Base-by-base conservation (phyloP, 2,888 invertebrate species). In the Acrobasis suavella region DNA sequence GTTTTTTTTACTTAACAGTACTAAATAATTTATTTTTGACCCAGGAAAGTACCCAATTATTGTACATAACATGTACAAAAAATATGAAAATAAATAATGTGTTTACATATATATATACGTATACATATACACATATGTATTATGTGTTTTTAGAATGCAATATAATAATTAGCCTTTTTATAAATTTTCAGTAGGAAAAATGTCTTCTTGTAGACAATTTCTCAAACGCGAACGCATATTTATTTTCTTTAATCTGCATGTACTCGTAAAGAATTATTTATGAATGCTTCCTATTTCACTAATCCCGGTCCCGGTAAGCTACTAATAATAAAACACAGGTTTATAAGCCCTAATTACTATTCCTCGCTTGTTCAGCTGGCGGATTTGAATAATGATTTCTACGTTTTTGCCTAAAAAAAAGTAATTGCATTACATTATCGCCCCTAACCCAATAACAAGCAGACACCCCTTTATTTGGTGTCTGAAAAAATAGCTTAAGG, bases 401-500 rank as follows among this genome's bases (percentile, higher is more conserved):
- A 67, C 68, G 70, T 84, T 86, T 89, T 87, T 78, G 66, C 64
- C 59, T 67, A 80, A 85, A 86, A 88, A 88, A 90, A 86, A 84
- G 64, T 91, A 87, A 91, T 91, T 91, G 90, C 89, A 90, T 91
- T 84, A 87, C 85, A 91, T 91, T 92, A 91, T 91, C 91, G 90
- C 91, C 91, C 91, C 92, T 85, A 86, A 90, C 88, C 86, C 85
- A 89, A 91, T 91, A 92, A 87, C 87, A 89, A 89, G 90, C 85
- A 88, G 85, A 82, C 87, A 86, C 87, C 92, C 91, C 87, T 89
- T 92, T 91, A 88, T 91, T 90, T 87, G 85, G 78, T 72, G 78
- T 86, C 89, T 90, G 89, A 91, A 92, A 91, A 85, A 91, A 91
- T 85, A 85, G 92, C 92, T 88, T 82, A 86, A 91, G 92, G 92